phyloP scores from a whole-genome alignment of 2,888 invertebrate genomes.

The Mimas tiliae region DNA sequence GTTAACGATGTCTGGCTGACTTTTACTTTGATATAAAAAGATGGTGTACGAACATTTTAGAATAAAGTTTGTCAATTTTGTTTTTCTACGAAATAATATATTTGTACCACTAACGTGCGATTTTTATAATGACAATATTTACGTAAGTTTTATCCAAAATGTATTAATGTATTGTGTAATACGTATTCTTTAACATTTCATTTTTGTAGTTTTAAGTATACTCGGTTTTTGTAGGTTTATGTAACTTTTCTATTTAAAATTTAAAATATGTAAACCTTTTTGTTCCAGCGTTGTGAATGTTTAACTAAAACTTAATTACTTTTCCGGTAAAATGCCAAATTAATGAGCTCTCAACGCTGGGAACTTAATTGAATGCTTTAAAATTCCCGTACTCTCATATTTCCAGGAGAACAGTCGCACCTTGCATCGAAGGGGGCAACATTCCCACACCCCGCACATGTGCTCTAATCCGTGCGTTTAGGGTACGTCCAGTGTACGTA shows the following conservation, averaged over 20 bases:
- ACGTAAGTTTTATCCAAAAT: too few relatives aligned
- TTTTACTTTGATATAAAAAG: background rate
- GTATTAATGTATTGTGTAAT: too few relatives aligned
- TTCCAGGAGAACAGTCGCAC: conserved; percentile 51
- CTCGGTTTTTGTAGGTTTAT: too few relatives aligned
- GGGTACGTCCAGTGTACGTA: conserved; percentile 45
- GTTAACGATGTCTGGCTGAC: conserved; percentile 2
- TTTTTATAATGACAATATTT: too few relatives aligned
- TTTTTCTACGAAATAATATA: too few relatives aligned
- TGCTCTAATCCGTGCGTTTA: conserved; percentile 54
- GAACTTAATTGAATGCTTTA: conserved; percentile 17
- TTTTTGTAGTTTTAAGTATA: too few relatives aligned
- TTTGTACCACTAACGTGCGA: too few relatives aligned
- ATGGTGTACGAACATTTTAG: background rate
- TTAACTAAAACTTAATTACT: background rate
- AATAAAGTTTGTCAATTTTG: background rate
- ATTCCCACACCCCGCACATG: conserved; percentile 68
- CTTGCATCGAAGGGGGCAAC: conserved; percentile 53
- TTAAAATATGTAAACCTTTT: background rate
- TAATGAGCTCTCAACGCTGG: background rate
- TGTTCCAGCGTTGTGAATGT: background rate
- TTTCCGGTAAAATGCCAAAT: conserved; percentile 10
- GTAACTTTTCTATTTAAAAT: too few relatives aligned
- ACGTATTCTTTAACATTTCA: too few relatives aligned
- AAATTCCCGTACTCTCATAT: conserved; percentile 36